Conservation (phyloP, 2,113 vertebrate genomes). For the Erinaceus europaeus region DNA sequence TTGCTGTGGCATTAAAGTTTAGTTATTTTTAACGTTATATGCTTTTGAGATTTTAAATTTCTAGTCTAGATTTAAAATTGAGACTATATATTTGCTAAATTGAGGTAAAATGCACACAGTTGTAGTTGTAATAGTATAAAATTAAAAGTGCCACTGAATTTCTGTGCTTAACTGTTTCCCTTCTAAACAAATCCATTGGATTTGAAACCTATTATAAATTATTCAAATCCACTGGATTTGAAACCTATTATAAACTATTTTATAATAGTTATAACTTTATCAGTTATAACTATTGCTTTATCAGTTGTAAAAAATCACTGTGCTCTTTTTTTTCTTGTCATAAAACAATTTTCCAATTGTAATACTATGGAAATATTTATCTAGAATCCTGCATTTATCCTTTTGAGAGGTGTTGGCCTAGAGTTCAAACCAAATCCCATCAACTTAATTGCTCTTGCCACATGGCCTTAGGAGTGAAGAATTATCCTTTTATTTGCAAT, state of each 20-base stretch:
- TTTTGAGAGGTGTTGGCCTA: conserved; percentile 42
- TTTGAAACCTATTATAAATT: conserved; percentile 21
- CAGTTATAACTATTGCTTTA: conserved; percentile 19
- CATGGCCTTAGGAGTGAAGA: conserved; percentile 34
- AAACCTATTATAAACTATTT: conserved; percentile 26
- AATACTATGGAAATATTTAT: conserved; percentile 55
- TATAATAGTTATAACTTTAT: too few relatives aligned
- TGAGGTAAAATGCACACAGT: background rate
- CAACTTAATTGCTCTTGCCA: conserved; percentile 40
- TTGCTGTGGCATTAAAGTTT: background rate
- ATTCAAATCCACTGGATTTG: background rate
- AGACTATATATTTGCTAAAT: background rate
- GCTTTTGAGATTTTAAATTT: conserved; percentile 10
- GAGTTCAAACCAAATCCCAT: conserved; percentile 49
- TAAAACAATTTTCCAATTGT: conserved; percentile 53
- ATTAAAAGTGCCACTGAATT: background rate
- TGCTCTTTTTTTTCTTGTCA: conserved; percentile 51
- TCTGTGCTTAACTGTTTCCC: background rate
- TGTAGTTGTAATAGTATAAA: background rate
- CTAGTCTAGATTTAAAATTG: background rate
- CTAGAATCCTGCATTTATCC: conserved; percentile 49
- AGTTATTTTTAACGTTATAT: background rate
- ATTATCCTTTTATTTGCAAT: conserved; percentile 61
- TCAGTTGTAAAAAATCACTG: conserved; percentile 13
- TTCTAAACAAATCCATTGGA: background rate